phyloP scores from a whole-genome alignment of 2,888 invertebrate genomes.

The Bimastos eiseni region DNA sequence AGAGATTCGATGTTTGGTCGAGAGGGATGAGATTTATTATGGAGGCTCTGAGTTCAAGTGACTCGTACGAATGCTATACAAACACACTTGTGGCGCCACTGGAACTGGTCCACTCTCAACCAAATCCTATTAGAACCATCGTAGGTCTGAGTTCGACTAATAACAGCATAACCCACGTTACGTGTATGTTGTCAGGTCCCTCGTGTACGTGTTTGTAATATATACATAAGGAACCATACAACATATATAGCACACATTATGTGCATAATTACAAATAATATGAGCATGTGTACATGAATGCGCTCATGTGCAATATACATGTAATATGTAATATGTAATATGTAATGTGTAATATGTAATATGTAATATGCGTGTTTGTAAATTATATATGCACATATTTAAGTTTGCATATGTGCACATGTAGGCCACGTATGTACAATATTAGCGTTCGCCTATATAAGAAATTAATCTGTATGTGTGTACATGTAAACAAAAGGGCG shows the following conservation, averaged over 20 bases:
- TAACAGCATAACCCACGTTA: background rate
- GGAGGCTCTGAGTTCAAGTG: background rate
- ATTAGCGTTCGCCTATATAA: too few species aligned
- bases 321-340: too few species aligned
- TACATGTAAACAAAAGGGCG: too few species aligned
- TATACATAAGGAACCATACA: background rate
- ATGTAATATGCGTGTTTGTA: too few species aligned
- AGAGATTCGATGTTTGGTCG: background rate
- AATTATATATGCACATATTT: background rate
- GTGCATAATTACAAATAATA: too few species aligned
- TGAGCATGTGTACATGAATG: too few species aligned
- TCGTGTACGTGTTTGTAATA: background rate
- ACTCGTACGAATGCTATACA: background rate
- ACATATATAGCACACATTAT: too few species aligned
- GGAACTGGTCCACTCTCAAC: background rate
- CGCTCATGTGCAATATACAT: too few species aligned
- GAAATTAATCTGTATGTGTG: too few species aligned
- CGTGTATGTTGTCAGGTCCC: too few species aligned
- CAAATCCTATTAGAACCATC: background rate
- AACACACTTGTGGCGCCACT: background rate
- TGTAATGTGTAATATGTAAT: too few species aligned
- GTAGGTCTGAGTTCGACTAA: background rate
- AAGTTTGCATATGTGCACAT: background rate
- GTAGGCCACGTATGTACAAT: too few species aligned
- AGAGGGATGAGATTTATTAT: background rate